Conservation (phyloP, 2,797 vertebrate genomes). For the Rousettus madagascariensis region DNA sequence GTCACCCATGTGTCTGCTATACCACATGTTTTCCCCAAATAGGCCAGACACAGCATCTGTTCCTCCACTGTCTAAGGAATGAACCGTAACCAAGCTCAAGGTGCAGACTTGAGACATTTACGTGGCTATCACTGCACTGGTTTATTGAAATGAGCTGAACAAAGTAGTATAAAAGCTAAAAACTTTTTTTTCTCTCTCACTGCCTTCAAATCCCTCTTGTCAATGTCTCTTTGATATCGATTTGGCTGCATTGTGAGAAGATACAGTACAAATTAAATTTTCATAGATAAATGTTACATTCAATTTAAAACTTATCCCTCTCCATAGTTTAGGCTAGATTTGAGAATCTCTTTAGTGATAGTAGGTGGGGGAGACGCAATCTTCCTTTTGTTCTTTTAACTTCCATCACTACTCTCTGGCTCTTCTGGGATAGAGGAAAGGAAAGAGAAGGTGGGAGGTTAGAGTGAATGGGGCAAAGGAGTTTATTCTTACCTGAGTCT, state of each 20-base stretch:
- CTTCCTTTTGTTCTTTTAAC: not conserved
- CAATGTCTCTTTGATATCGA: not conserved
- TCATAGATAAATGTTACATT: not conserved
- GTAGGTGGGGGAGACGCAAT: not conserved
- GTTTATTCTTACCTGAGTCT: not conserved
- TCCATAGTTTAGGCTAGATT: not conserved
- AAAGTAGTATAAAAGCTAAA: not conserved
- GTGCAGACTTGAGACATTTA: too few relatives aligned
- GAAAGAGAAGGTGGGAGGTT: not conserved
- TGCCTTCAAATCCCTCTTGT: not conserved
- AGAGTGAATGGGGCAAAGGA: not conserved
- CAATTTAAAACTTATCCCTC: not conserved
- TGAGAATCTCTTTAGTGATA: not conserved
- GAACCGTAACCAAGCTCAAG: not conserved
- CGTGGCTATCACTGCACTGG: not conserved
- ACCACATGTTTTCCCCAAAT: not conserved
- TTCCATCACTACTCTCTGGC: not conserved
- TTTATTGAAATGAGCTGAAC: not conserved
- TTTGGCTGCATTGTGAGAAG: not conserved
- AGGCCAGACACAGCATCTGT: accelerated
- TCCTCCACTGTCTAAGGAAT: not conserved
- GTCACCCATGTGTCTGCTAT: not conserved
- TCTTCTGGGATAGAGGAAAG: not conserved
- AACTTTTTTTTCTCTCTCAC: not conserved
- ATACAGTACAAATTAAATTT: not conserved